These are phyloP conservation scores for Standfussiana lucernea DNA, from an alignment of 2,888 invertebrate species.

Conservation along the genomic window DNA sequence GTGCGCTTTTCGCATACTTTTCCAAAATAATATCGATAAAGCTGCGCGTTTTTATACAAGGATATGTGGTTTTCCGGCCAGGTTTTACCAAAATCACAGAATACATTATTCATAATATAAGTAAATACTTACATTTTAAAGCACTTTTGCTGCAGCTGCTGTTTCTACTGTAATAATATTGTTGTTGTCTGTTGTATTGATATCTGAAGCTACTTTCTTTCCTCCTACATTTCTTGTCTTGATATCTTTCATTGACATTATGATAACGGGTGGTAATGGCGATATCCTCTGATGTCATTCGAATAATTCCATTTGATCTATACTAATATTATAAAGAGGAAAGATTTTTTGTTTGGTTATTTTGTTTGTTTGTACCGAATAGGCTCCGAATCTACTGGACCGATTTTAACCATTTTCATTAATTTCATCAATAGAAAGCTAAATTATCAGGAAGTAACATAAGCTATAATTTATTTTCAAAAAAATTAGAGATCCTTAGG, in stretches of 20 bases:
- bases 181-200: neutral
- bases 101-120: no score
- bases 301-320: constrained; percentile 28
- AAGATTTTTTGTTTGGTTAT: no score
- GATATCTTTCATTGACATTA: constrained; percentile 4
- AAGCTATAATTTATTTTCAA: no score
- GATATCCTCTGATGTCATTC: constrained; percentile 26
- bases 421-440: no score
- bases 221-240: neutral
- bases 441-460: no score
- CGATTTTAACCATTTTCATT: no score
- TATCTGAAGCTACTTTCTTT: neutral
- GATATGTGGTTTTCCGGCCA: neutral
- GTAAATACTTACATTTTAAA: neutral
- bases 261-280: neutral
- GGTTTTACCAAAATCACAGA: neutral
- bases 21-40: neutral
- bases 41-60: neutral
- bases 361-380: no score
- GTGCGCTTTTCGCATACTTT: neutral
- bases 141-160: neutral
- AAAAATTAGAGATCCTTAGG: no score
- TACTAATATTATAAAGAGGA: no score
- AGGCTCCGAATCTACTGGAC: no score
- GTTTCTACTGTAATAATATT: neutral